Evolutionary conservation across 2,797 vertebrate genomes (phyloP), one percentile per base, ranked within the genome.

Genomic region (Astyanax mexicanus): DNA sequence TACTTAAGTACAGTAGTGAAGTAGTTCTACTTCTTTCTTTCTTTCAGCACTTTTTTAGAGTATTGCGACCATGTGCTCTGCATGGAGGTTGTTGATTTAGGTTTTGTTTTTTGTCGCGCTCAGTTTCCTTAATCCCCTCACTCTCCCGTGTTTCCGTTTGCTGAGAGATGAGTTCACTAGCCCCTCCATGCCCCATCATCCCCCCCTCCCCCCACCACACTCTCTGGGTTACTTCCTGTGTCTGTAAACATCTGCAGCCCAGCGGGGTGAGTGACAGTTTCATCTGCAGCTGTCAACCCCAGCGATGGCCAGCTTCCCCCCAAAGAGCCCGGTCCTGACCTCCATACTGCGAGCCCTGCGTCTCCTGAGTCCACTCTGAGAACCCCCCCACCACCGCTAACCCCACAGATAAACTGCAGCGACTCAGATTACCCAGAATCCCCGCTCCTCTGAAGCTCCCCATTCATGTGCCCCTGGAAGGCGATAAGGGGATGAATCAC

Each of bases 401-500:
- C 61, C 72, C 23, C 25, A 55, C 80, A 84, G 80, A 84, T 81
- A 81, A 84, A 84, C 74, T 73, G 75, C 9, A 60, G 70, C 52
- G 79, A 82, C 47, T 80, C 80, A 72, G 76, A 82, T 81, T 80
- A 79, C 77, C 61, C 79, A 73, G 81, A 78, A 61, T 78, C 74
- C 74, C 66, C 17, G 44, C 44, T 83, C 68, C 67, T 81, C 72
- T 79, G 72, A 76, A 80, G 72, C 72, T 72, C 77, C 66, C 60
- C 75, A 81, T 82, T 83, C 80, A 83, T 72, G 69, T 70, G 69
- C 75, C 76, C 67, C 75, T 80, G 57, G 75, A 81, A 69, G 66
- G 74, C 19, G 82, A 84, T 84, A 84, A 84, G 77, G 77, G 67
- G 74, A 84, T 84, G 80, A 82, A 83, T 81, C 71, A 64, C 60